Evolutionary conservation across 2,888 invertebrate genomes (phyloP), one percentile per base, ranked within the genome.

Genomic region (Thyatira batis): DNA sequence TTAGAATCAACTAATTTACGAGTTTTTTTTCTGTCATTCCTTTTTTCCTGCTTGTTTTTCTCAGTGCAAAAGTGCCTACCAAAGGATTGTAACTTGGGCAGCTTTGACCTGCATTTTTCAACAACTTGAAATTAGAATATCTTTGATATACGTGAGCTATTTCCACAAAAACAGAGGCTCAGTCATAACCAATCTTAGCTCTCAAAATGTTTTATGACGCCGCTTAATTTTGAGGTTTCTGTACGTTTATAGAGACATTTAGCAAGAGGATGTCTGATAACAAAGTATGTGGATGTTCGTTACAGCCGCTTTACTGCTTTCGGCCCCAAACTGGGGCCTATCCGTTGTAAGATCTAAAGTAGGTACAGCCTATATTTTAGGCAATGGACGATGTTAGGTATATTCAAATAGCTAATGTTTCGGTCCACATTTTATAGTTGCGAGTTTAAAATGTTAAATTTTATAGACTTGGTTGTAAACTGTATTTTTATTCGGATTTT

Each of bases 281-380:
- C 48, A 5, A 20, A 20, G 27, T 27, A 48, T 48, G 20, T 23
- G 13, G 27, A 48, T 20, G 27, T 39, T 39, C 39, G 39, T 39
- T 39, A 39, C 48, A 20, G 27, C 28, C 27, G 27, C 17, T 48
- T 48, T 48, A 17, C 39, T 17, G 39, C 5, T 39, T 28, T 10
- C 27, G 27, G 48, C 48, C 23, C 23, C 45, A 51, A 51, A 21
- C 45, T 13, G 51, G 17, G 39, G 30, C 44, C 45, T 51, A 51
- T 55, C 54, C 20, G n/a, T 23, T 23, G 21, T 23, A 44, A 44
- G 51, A 55, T 55, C 51, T 51, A 30, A 28, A 49, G 30, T n/a
- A n/a, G n/a, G n/a, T 49, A 43, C 48, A 27, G 48, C 23, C 27
- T 48, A 48, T 28, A 48, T 48, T 48, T 48, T 48, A 48, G 48